Base-by-base conservation (phyloP, 1,140 invertebrate genomes). In the Triops cancriformis region DNA sequence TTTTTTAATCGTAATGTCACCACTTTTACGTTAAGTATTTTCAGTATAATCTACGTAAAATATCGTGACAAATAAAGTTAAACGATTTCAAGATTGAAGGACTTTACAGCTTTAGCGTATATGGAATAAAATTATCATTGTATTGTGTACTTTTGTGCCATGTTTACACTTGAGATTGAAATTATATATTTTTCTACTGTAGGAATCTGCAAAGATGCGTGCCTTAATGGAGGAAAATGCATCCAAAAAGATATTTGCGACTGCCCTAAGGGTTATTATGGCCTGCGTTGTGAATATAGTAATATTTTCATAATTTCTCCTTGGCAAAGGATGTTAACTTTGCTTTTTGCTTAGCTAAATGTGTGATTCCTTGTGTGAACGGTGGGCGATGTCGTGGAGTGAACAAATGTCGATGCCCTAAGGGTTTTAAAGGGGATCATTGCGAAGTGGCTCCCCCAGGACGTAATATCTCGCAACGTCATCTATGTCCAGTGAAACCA, bases 151-250 rank as follows among this genome's bases (percentile, higher is more conserved):
- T n/a, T n/a, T n/a, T n/a, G n/a, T n/a, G n/a, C 18, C 4, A 5
- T 12, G 18, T 45, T 12, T 11, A 1, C 1, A 45, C 11, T 12
- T 2, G 18, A 23, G 14, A 64, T 14, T 64, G 6, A 3, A 31
- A 28, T 43, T 73, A 37, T 79, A 23, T 73, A 76, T 81, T 83
- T 82, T 79, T 88, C 87, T n/a, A n/a, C n/a, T n/a, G 73, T 83
- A 94, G 94, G 94, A 81, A 96, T 97, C 83, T 97, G 95, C 84
- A 87, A 90, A 45, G 90, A 95, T 81, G 95, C 95, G 85, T 97
- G 95, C 86, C 85, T 93, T 77, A 96, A 97, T 83, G 94, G 94
- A n/a, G 95, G 95, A 11, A 96, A 96, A 87, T 97, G 95, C 83
- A 89, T 96, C 81, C 93, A 95, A 83, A 96, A 96, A 84, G 94